Percentiles rank a stretch among this genome's conserved stretches.
Evolutionary conservation across 1,140 invertebrate genomes (phyloP).

Genomic region (Geopemphigus sp.): DNA sequence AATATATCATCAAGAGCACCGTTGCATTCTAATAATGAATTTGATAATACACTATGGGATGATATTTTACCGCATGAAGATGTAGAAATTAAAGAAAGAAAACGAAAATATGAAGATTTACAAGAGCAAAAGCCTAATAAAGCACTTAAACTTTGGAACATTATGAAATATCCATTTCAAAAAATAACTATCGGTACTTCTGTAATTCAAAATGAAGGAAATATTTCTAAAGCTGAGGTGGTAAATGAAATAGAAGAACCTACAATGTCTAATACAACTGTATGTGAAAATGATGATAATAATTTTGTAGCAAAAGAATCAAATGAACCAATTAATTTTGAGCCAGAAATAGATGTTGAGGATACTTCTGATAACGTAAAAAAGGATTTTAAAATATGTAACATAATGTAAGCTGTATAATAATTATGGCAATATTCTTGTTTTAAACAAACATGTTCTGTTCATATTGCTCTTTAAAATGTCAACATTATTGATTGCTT

Average conservation of each 20-base stretch:
- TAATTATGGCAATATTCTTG: slow-evolving; percentile 22
- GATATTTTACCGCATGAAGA: not conserved
- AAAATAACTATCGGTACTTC: slow-evolving; percentile 9
- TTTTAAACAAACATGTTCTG: slow-evolving; percentile 11
- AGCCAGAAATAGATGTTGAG: not conserved
- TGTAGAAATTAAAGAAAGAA: not conserved
- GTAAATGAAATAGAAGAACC: not conserved
- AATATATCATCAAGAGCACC: slow-evolving; percentile 40
- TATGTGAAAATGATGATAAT: not conserved
- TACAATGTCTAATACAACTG: not conserved
- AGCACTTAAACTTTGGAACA: slow-evolving; percentile 28
- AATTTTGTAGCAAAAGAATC: not conserved
- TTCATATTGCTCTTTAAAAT: not conserved
- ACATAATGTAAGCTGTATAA: slow-evolving; percentile 11
- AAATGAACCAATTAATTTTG: not conserved
- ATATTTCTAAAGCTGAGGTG: slow-evolving; percentile 16
- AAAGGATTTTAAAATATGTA: slow-evolving; percentile 4
- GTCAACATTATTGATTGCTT: not conserved
- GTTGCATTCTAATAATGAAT: slow-evolving; percentile 18
- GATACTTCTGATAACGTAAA: not conserved
- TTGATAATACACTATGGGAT: slow-evolving; percentile 10
- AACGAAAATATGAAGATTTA: slow-evolving; percentile 21
- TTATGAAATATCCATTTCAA: slow-evolving; percentile 39
- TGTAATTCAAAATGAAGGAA: not conserved
- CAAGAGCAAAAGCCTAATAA: slow-evolving; percentile 3